phyloP scores from a whole-genome alignment of 1,140 invertebrate genomes.

The Drosophila orena region DNA sequence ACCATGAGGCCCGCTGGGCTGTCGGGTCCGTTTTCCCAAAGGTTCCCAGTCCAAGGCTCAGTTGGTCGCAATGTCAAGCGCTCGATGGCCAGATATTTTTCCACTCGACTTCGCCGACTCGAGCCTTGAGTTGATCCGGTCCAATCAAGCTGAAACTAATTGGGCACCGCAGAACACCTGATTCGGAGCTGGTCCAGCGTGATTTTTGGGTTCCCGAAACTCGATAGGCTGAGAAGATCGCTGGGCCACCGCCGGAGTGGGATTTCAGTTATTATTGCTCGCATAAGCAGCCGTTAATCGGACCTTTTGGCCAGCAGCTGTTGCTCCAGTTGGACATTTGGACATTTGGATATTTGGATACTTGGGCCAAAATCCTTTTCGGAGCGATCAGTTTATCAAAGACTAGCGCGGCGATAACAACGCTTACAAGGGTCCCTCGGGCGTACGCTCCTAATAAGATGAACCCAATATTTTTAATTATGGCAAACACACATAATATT shows the following conservation, averaged over 20 bases:
- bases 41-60: conserved; percentile 7
- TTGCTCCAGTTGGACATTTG: conserved; percentile 10
- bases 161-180: conserved; percentile 67
- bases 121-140: conserved; percentile 43
- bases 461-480: conserved; percentile 70
- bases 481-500: conserved; percentile 53
- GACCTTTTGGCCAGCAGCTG: conserved; percentile 39
- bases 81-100: conserved; percentile 50
- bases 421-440: conserved; percentile 17
- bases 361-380: conserved; percentile 2
- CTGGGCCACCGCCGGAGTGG: conserved; percentile 45
- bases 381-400: conserved; percentile 75
- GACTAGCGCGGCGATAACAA: conserved; percentile 59
- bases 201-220: conserved; percentile 38
- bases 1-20: conserved; percentile 15
- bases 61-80: conserved; percentile 27
- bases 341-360: too few relatives aligned
- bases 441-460: conserved; percentile 40
- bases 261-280: conserved; percentile 26
- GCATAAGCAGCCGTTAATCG: conserved; percentile 6
- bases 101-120: conserved; percentile 46
- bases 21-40: conserved; percentile 12
- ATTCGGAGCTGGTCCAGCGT: conserved; percentile 32
- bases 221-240: conserved; percentile 75
- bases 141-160: conserved; percentile 60